phyloP scores from a whole-genome alignment of 2,113 vertebrate genomes.

The Brachyistius frenatus region DNA sequence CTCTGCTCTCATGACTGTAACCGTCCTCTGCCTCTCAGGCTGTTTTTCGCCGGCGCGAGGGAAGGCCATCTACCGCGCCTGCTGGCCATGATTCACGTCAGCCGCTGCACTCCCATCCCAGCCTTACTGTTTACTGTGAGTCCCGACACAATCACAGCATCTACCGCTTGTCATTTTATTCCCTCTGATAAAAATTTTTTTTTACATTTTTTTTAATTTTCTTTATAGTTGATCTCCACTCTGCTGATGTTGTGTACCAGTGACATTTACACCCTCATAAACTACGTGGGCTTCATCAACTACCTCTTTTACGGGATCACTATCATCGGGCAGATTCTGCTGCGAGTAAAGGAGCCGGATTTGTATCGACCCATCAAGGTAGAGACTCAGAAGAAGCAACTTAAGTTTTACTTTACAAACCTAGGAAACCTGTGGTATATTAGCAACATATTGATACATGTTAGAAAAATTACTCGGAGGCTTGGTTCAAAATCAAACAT shows the following conservation, averaged over 20 bases:
- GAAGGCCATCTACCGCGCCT: constrained; percentile 86
- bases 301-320: constrained; percentile 90
- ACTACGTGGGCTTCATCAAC: constrained; percentile 90
- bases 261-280: constrained; percentile 91
- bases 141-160: neutral
- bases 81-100: constrained; percentile 88
- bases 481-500: too few relatives aligned
- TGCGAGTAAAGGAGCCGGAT: constrained; percentile 85
- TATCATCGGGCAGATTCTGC: constrained; percentile 87
- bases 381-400: neutral
- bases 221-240: constrained; percentile 83
- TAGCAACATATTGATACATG: too few relatives aligned
- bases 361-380: constrained; percentile 88
- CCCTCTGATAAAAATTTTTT: neutral
- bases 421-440: too few relatives aligned
- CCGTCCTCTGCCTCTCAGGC: constrained; percentile 66
- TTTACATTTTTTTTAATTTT: neutral
- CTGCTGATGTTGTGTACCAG: constrained; percentile 89
- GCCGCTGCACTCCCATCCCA: constrained; percentile 87
- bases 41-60: constrained; percentile 87
- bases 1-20: constrained; percentile 39
- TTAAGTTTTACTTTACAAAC: neutral
- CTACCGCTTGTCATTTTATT: neutral
- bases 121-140: constrained; percentile 88
- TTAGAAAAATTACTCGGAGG: too few relatives aligned